Evolutionary conservation across 2,888 invertebrate genomes (phyloP).

Genomic region (Plebejus argus): DNA sequence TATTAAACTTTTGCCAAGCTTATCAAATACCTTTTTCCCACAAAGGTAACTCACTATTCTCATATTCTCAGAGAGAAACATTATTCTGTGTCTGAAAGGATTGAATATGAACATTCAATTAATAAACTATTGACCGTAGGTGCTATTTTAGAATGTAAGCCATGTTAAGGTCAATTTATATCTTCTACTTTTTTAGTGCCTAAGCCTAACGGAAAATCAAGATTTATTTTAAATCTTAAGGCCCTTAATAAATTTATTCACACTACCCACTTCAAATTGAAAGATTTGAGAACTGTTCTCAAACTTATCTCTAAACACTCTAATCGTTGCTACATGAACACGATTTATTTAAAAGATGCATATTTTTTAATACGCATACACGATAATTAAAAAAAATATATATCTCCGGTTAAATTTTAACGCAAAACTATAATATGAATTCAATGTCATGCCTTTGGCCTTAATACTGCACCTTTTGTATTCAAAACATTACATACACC

Average conservation of each 20-base stretch:
- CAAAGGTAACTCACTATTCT: background rate
- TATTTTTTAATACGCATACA: too few species aligned
- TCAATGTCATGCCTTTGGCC: too few species aligned
- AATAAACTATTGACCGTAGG: constrained; percentile 5
- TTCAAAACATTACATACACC: background rate
- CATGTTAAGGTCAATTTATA: background rate
- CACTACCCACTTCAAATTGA: constrained; percentile 6
- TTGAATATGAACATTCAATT: background rate
- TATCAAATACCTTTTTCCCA: background rate
- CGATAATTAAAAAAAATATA: too few species aligned
- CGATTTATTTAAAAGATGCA: background rate
- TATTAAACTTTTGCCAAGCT: background rate
- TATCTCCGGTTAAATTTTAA: background rate
- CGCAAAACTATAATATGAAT: background rate
- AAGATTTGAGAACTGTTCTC: background rate
- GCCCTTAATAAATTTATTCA: constrained; percentile 12
- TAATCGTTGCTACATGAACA: too few species aligned
- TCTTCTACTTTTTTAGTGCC: background rate
- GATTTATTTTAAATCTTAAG: constrained; percentile 20
- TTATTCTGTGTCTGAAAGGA: too few species aligned
- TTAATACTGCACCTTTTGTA: too few species aligned
- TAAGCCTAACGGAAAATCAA: constrained; percentile 20
- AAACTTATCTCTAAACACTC: too few species aligned
- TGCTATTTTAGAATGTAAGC: constrained; percentile 3
- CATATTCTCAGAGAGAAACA: background rate